phyloP scores from a whole-genome alignment of 30 jellyfish, hydroid and myxozoan genomes.

The Aurelia sp. region DNA sequence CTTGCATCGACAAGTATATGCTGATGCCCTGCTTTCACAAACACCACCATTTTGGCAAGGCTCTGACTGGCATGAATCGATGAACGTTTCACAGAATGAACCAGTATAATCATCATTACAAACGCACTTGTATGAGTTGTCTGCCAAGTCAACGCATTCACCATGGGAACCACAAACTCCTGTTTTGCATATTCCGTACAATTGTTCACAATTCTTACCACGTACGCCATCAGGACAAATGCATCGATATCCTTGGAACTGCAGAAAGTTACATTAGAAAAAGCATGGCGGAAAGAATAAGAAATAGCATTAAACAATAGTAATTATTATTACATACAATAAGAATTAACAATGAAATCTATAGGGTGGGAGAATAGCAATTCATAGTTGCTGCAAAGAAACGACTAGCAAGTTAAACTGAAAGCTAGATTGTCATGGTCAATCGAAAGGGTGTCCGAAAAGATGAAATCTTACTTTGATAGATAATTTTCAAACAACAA shows the following conservation, averaged over 20 bases:
- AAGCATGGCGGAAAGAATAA: neutral
- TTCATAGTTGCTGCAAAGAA: too few relatives aligned
- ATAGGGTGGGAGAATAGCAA: too few relatives aligned
- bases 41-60: conserved; percentile 89
- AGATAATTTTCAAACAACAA: too few relatives aligned
- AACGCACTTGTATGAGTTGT: conserved; percentile 82
- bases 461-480: too few relatives aligned
- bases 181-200: conserved; percentile 68
- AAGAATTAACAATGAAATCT: too few relatives aligned
- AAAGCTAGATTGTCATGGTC: too few relatives aligned
- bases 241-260: conserved; percentile 88
- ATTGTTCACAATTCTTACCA: conserved; percentile 82
- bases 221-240: conserved; percentile 81
- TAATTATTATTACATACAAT: too few relatives aligned
- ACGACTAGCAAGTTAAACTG: too few relatives aligned
- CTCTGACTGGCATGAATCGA: conserved; percentile 75
- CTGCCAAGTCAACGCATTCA: conserved; percentile 77
- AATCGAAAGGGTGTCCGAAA: too few relatives aligned
- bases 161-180: conserved; percentile 84
- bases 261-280: neutral
- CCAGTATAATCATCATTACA: conserved; percentile 88
- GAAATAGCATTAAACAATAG: too few relatives aligned
- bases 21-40: conserved; percentile 66
- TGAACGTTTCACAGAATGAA: conserved; percentile 82
- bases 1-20: conserved; percentile 75